Base-by-base conservation (phyloP, 2,888 invertebrate species). In the Drosophila testacea region DNA sequence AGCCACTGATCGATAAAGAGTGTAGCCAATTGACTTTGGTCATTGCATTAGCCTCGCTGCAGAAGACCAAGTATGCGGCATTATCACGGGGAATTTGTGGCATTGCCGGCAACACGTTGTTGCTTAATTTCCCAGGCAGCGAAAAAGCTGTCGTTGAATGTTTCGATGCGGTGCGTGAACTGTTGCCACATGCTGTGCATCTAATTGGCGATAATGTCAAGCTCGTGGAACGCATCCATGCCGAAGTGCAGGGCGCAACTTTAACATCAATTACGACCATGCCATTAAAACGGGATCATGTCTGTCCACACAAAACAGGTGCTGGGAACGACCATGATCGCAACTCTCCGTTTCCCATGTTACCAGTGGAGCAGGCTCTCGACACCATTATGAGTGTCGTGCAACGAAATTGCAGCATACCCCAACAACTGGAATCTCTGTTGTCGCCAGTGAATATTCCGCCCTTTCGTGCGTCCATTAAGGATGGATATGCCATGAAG, bases 71-170 rank as follows among this genome's bases (percentile, higher is more conserved):
- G 44, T 95, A 98, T 94, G 99, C 98, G 0, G 96, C 97, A 94
- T 92, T 99, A 2, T 97, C 98, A 0, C 95, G 96, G 71, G 94
- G 96, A 16, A 94, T 96, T 0, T 96, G 97, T 90, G 99, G 99
- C 16, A 96, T 98, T 59, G 94, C 96, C 63, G 94, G 94, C 3
- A 82, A 80, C 4, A 96, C 97, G 0, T 92, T 99, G 13, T 97
- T 99, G 54, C 94, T 99, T 3, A 99, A 99, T 92, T 94, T 99
- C 57, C 99, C 99, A 0, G 99, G 99, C 2, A 99, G 98, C 91
- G 94, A 94, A 54, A 98, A 98, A 92, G 99, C 96, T 1, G 95
- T 95, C 0, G 91, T 92, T 59, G 98, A 98, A 93, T 97, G 97
- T 91, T 95, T 97, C 80, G 93, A 94, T 69, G 94, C 96, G 56